Conservation (phyloP, 2,888 invertebrate species). For the Ochlodes sylvanus region DNA sequence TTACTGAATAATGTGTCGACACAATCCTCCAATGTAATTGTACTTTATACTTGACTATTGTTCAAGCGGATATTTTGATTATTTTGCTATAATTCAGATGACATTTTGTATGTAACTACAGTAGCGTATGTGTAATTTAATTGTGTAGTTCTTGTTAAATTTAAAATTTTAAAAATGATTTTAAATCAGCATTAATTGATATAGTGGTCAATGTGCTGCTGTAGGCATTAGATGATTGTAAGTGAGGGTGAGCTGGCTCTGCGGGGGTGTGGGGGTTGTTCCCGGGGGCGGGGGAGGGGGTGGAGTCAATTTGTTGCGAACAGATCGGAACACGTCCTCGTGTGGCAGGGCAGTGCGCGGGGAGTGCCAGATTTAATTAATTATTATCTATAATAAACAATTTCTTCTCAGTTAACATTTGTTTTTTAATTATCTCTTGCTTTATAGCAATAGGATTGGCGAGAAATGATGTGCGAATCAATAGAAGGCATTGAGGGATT, state of each 20-base stretch:
- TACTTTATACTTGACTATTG: slow-evolving; percentile 11
- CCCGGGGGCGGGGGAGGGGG: too few relatives aligned
- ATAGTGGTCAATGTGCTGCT: not conserved
- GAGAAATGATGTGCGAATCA: too few relatives aligned
- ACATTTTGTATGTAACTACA: slow-evolving; percentile 17
- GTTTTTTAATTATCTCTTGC: slow-evolving; percentile 43
- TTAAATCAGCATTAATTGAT: not conserved
- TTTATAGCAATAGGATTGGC: too few relatives aligned
- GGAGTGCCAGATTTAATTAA: slow-evolving; percentile 53
- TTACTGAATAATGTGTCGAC: not conserved
- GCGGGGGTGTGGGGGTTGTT: too few relatives aligned
- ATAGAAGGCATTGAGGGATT: too few relatives aligned
- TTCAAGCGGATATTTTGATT: slow-evolving; percentile 1
- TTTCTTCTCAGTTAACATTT: slow-evolving; percentile 44
- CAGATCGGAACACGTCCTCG: not conserved
- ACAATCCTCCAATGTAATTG: slow-evolving; percentile 14
- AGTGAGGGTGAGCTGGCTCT: slow-evolving; percentile 7
- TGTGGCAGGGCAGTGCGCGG: slow-evolving; percentile 41
- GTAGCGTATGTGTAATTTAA: not conserved
- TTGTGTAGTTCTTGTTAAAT: not conserved
- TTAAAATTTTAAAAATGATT: not conserved
- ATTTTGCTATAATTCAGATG: slow-evolving; percentile 8
- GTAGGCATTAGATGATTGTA: not conserved
- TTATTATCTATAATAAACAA: slow-evolving; percentile 46
- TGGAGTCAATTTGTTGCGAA: slow-evolving; percentile 41